Evolutionary conservation across 2,113 vertebrate species (phyloP), one percentile per base, ranked within the genome.

Genomic region (Tinamus guttatus): DNA sequence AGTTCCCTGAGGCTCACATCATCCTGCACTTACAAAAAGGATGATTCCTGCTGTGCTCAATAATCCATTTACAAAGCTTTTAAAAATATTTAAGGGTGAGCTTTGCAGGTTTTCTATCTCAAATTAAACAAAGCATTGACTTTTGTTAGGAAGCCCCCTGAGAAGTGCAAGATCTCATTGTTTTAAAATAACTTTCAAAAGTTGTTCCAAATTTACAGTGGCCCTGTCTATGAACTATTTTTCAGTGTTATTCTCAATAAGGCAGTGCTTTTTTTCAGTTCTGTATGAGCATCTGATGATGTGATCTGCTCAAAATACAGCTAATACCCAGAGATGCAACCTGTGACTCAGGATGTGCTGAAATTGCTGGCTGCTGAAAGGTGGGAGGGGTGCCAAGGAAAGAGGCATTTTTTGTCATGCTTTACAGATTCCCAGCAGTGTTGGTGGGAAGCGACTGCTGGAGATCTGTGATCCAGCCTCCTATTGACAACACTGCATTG

Each of bases 1-100:
- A 96, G 94, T 97, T 96, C 91, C 97, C 94, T 62, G 62, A 97
- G 95, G 96, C 94, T 96, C 94, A 60, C 95, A 86, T 95, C 91
- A 92, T 87, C 84, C 81, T 86, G 91, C 85, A 93, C 88, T 96
- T 95, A 82, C 73, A 65, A 89, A 88, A 94, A 94, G 91, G 68
- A 89, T 60, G 87, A 85, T 92, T 94, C 93, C 93, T 94, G 78
- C 65, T 79, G 76, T 68, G 96, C 81, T 93, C 86, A 90, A 95
- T 94, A 94, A 96, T 95, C 92, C 80, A 81, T 87, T 95, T 94
- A 89, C 52, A 96, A 97, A 90, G 81, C 81, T 95, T 91, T 96
- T 63, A 94, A 96, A 95, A 80, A 85, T 89, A 94, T 91, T 96
- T 87, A 94, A 90, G 85, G 71, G 71, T 45, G 70, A 89, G 34